These are phyloP conservation scores for Clavelina lepadiformis DNA, from an alignment of 23 tunicate genomes.

Conservation along the genomic window DNA sequence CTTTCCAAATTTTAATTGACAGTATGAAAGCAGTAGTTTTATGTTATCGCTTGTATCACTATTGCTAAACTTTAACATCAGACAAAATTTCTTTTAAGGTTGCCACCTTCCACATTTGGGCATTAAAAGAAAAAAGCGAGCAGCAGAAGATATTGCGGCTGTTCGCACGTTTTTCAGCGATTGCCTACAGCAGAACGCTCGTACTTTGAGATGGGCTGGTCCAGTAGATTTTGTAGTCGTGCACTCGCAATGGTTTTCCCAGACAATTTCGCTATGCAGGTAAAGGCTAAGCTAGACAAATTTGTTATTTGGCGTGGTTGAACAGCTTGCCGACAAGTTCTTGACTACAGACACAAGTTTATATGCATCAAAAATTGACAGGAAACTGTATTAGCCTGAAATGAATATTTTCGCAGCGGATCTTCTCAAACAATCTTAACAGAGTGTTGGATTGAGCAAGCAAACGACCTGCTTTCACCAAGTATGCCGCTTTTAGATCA, in stretches of 20 bases:
- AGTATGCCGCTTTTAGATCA: background rate
- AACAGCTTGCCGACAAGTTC: too few relatives aligned
- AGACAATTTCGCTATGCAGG: slow-evolving; percentile 9
- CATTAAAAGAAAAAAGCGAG: background rate
- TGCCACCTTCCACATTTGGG: slow-evolving; percentile 8
- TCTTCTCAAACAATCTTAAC: slow-evolving; percentile 1
- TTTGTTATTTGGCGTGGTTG: too few relatives aligned
- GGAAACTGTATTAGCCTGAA: too few relatives aligned
- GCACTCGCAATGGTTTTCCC: slow-evolving; percentile 13
- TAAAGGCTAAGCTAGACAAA: too few relatives aligned
- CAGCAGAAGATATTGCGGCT: background rate
- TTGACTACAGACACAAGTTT: too few relatives aligned
- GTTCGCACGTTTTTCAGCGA: slow-evolving; percentile 3
- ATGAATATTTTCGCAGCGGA: background rate
- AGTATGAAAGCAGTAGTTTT: too few relatives aligned
- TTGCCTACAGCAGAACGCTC: slow-evolving; percentile 5
- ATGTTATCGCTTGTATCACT: too few relatives aligned
- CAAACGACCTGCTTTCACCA: slow-evolving; percentile 4
- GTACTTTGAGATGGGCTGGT: slow-evolving; percentile 5
- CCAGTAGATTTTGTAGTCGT: slow-evolving; percentile 30
- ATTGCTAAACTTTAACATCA: too few relatives aligned
- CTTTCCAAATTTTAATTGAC: too few relatives aligned
- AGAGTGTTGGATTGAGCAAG: slow-evolving; percentile 26
- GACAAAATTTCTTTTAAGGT: slow-evolving; percentile 19
- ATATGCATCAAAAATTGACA: too few relatives aligned